These are phyloP conservation scores for Drosophila melanosoma DNA, from an alignment of 2,888 invertebrate species.

Conservation along the genomic window DNA sequence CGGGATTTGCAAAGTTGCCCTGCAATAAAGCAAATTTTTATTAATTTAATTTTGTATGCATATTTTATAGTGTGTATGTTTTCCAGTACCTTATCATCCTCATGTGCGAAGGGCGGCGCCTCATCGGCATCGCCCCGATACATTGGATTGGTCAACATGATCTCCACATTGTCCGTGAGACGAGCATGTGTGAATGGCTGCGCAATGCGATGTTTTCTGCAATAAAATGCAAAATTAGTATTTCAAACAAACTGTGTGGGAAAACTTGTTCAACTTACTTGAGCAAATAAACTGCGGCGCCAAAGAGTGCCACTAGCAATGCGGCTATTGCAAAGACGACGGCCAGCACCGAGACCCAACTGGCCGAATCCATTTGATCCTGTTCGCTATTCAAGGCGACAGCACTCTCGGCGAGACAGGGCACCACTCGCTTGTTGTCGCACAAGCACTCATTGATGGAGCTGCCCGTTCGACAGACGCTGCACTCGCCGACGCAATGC, in stretches of 20 bases:
- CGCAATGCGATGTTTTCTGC: constrained; percentile 86
- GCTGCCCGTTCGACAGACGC: constrained; percentile 83
- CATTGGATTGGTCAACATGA: constrained; percentile 91
- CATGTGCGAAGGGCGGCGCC: constrained; percentile 86
- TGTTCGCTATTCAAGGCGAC: constrained; percentile 81
- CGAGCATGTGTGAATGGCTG: constrained; percentile 91
- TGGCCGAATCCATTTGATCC: constrained; percentile 66
- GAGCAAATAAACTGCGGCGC: constrained; percentile 82
- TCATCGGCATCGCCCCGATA: constrained; percentile 91
- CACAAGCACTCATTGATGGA: constrained; percentile 84
- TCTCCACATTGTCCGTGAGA: constrained; percentile 93
- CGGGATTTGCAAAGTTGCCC: constrained; percentile 94
- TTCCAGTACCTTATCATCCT: constrained; percentile 87
- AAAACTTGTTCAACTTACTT: constrained; percentile 83
- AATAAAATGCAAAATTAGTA: constrained; percentile 30
- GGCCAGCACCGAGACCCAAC: constrained; percentile 81
- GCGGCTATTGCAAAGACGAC: constrained; percentile 79
- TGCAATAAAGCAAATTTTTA: constrained; percentile 63
- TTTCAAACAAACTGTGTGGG: background rate
- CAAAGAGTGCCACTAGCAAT: constrained; percentile 80
- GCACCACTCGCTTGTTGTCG: constrained; percentile 75
- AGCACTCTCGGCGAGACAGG: constrained; percentile 83
- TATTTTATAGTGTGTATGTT: too few relatives aligned
- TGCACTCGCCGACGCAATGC: constrained; percentile 82
- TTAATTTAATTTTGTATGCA: constrained; percentile 2